Evolutionary conservation across 2,113 vertebrate species (phyloP).

Genomic region (Anarhynchus alexandrinus): DNA sequence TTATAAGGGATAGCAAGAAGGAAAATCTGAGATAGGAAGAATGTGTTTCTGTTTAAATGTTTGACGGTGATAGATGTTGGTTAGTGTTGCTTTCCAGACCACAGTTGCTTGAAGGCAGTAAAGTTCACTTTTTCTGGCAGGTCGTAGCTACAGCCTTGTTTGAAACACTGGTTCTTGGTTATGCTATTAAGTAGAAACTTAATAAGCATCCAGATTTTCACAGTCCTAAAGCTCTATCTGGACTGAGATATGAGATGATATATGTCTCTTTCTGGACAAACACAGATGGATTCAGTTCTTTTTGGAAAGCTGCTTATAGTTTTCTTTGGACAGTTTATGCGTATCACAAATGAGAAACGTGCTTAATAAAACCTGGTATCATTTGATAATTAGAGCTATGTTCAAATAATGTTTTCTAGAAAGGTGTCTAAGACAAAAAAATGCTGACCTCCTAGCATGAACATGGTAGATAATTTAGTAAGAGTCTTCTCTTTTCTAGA

Average conservation of each 20-base stretch:
- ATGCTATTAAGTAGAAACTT: conserved; percentile 20
- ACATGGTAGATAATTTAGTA: not conserved
- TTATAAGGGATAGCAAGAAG: not conserved
- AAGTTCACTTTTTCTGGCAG: conserved; percentile 46
- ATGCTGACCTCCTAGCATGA: not conserved
- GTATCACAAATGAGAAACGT: not conserved
- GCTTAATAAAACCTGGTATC: not conserved
- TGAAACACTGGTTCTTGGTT: conserved; percentile 19
- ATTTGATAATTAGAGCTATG: not conserved
- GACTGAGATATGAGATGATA: not conserved
- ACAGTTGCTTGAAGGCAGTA: conserved; percentile 7
- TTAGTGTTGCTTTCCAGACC: conserved; percentile 24
- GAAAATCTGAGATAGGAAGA: conserved; percentile 12
- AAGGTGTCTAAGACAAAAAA: not conserved
- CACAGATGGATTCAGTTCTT: not conserved
- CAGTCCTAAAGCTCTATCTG: not conserved
- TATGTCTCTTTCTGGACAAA: not conserved
- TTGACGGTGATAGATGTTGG: not conserved
- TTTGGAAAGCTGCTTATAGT: not conserved
- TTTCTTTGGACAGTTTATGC: not conserved
- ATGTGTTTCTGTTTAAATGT: conserved; percentile 33
- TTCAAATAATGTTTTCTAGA: not conserved
- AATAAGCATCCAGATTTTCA: conserved; percentile 29
- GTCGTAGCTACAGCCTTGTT: not conserved
- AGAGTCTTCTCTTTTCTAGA: not conserved